phyloP scores from a whole-genome alignment of 1,140 invertebrate species.

The Myzus persicae region DNA sequence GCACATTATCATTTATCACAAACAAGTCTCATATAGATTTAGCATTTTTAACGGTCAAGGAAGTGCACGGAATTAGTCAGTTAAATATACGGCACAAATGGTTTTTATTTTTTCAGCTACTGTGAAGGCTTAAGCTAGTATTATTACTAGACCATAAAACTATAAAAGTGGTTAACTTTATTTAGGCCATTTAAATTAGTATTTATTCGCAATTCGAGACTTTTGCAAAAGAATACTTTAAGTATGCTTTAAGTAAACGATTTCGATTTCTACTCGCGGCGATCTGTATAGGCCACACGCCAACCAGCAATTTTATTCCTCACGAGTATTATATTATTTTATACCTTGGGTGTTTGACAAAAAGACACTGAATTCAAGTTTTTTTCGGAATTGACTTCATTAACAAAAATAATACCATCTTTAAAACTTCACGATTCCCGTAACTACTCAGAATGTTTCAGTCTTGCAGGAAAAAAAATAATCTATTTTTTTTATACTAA shows the following conservation, averaged over 20 bases:
- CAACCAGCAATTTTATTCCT: not conserved
- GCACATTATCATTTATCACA: no score
- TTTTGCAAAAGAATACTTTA: not conserved
- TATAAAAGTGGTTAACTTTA: no score
- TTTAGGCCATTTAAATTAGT: no score
- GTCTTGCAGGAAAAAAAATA: not conserved
- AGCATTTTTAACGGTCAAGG: no score
- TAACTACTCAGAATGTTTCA: not conserved
- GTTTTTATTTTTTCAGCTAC: no score
- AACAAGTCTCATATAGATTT: no score
- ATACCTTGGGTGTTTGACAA: not conserved
- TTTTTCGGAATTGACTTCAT: not conserved
- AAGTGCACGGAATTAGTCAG: no score
- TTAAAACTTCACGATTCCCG: not conserved
- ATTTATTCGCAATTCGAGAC: no score
- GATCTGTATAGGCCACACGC: conserved; percentile 5
- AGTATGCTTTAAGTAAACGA: not conserved
- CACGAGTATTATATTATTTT: not conserved
- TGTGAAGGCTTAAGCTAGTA: no score
- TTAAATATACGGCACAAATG: no score
- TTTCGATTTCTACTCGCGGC: not conserved
- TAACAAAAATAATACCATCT: not conserved
- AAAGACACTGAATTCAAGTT: not conserved
- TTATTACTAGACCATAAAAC: no score
- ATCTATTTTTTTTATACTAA: no score